Evolutionary conservation across 2,888 invertebrate species (phyloP).

Genomic region (Patella caerulea): DNA sequence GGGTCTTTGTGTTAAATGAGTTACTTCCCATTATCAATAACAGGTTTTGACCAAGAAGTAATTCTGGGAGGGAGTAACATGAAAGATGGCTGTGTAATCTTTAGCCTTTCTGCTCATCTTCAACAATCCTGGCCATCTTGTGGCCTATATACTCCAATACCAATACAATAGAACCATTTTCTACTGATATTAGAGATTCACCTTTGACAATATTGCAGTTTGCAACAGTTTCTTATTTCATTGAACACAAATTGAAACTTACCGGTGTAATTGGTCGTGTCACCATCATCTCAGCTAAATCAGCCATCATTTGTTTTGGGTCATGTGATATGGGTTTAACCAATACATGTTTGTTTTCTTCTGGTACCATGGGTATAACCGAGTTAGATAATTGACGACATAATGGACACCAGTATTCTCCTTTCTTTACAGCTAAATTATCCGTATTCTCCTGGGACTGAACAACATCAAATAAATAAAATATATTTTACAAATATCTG

Average conservation of each 20-base stretch:
- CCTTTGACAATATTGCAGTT: too few relatives aligned
- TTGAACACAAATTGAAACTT: conserved; percentile 28
- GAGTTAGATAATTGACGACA: conserved; percentile 93
- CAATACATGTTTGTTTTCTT: conserved; percentile 53
- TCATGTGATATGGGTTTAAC: conserved; percentile 54
- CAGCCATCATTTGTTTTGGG: conserved; percentile 50
- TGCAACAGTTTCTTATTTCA: too few relatives aligned
- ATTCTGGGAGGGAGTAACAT: too few relatives aligned
- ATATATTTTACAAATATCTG: not conserved
- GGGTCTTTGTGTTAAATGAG: too few relatives aligned
- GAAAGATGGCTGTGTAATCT: too few relatives aligned
- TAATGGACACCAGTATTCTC: conserved; percentile 93
- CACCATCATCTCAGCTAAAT: conserved; percentile 74
- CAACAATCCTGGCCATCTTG: too few relatives aligned
- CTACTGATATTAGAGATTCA: too few relatives aligned
- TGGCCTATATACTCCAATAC: too few relatives aligned
- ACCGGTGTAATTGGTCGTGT: conserved; percentile 64
- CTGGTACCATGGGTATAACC: conserved; percentile 79
- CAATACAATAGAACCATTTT: too few relatives aligned
- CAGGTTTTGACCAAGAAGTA: too few relatives aligned
- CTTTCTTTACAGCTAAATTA: conserved; percentile 70
- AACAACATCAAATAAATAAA: not conserved
- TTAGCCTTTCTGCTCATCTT: too few relatives aligned
- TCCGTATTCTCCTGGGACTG: conserved; percentile 68
- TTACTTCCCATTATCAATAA: too few relatives aligned